Evolutionary conservation across 1,140 invertebrate genomes (phyloP), one percentile per base, ranked within the genome.

Genomic region (Phortica variegata): DNA sequence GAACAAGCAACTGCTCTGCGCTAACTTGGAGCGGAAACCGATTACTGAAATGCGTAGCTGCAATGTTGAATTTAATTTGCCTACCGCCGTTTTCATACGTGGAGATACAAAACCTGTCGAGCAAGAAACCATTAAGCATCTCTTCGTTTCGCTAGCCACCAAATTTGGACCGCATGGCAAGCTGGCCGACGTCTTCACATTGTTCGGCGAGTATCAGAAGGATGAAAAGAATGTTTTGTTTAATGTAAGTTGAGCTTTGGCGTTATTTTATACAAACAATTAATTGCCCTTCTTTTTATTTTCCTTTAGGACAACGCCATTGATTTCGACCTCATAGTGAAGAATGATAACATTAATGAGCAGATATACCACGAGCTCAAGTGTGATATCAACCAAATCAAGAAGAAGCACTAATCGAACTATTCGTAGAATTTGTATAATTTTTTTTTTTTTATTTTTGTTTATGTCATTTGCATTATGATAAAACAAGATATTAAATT

Each of bases 71-170:
- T 53, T 60, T 6, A 51, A 61, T 39, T 46, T 74, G 38, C 71
- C 73, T 0, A 50, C 29, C 0, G 66, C 71, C 23, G 47, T 76
- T 19, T 75, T 75, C 31, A 48, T 60, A 0, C 46, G 60, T 0
- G 41, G 58, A n/a, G 54, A 54, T 13, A 56, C 57, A 48, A 59
- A 53, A 4, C 6, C 43, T 5, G 58, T 71, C 10, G 65, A 76
- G 40, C 53, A 65, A 50, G 66, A 75, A 18, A 73, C 61, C 10
- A 49, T 75, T 8, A 73, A 63, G 49, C 74, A 76, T 41, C 50
- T 71, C 34, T 76, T 75, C 40, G 40, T 59, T 1, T 43, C 60
- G 15, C 52, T 76, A 20, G 72, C 73, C n/a, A 54, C 62, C 12
- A 61, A 63, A 32, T 76, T 76, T 8, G 73, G 73, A 7, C 56